Percentiles rank a stretch among this genome's conserved stretches.
These are phyloP conservation scores for Agrypnia vestita DNA, from an alignment of 1,140 invertebrate genomes.

Conservation along the genomic window DNA sequence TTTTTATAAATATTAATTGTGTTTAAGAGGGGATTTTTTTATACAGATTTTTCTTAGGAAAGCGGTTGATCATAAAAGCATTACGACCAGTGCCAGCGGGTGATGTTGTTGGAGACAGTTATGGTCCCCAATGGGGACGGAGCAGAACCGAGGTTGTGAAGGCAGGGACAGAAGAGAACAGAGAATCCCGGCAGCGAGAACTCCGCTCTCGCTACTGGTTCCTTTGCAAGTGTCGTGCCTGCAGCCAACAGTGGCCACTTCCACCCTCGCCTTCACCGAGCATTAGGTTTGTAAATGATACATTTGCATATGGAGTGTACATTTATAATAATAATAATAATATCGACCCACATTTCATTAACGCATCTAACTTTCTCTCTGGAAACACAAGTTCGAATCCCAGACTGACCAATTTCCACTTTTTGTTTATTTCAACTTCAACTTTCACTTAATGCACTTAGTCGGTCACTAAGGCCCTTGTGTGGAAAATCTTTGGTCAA, in stretches of 20 bases:
- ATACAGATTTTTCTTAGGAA: constrained; percentile 78
- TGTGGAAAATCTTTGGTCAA: no score
- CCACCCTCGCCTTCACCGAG: constrained; percentile 7
- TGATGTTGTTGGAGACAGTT: constrained; percentile 80
- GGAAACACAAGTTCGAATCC: no score
- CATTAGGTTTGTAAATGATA: constrained; percentile 23
- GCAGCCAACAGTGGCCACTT: constrained; percentile 78
- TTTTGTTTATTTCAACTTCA: no score
- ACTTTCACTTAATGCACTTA: no score
- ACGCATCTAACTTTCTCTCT: no score
- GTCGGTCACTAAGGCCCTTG: no score
- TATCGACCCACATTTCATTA: background rate
- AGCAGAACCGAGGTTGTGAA: constrained; percentile 62
- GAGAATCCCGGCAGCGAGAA: constrained; percentile 71
- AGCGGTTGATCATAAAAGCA: constrained; percentile 77
- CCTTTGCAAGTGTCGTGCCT: constrained; percentile 78
- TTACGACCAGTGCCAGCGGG: constrained; percentile 72
- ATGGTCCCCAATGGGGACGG: constrained; percentile 80
- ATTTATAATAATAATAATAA: background rate
- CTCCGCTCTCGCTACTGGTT: constrained; percentile 81
- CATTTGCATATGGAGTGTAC: background rate
- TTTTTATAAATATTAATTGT: no score
- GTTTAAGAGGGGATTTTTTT: background rate
- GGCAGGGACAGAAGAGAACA: background rate
- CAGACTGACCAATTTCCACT: no score